Percentiles rank a stretch among this genome's conserved stretches.
Evolutionary conservation across 1,140 invertebrate species (phyloP).

Genomic region (Musca domestica): DNA sequence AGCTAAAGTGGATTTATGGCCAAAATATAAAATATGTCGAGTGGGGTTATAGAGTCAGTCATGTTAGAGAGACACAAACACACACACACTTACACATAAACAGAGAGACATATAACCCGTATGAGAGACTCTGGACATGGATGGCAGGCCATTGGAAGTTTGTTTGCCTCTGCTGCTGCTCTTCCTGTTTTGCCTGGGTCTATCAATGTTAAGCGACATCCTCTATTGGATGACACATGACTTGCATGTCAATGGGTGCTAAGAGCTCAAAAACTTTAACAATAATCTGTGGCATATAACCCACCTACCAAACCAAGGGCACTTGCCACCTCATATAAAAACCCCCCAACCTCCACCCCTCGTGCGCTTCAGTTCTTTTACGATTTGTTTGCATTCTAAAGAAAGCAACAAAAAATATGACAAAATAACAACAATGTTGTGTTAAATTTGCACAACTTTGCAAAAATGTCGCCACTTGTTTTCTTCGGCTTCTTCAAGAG

Average conservation of each 20-base stretch:
- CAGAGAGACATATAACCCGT: too few relatives aligned
- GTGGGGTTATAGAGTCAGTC: conserved; percentile 12
- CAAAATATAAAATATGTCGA: conserved; percentile 22
- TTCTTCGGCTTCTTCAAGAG: background rate
- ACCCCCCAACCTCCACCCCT: background rate
- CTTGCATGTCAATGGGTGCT: conserved; percentile 23
- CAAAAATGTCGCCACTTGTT: background rate
- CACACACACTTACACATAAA: background rate
- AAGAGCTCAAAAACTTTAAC: conserved; percentile 21
- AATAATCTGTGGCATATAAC: conserved; percentile 6
- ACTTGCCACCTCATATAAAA: background rate
- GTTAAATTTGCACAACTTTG: conserved; percentile 21
- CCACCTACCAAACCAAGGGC: background rate
- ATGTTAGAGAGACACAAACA: background rate
- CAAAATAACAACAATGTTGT: conserved; percentile 14
- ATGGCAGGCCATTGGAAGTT: too few relatives aligned
- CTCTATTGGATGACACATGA: conserved; percentile 22
- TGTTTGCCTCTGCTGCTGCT: conserved; percentile 1
- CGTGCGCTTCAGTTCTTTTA: background rate
- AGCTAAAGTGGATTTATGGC: conserved; percentile 18
- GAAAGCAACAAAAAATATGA: background rate
- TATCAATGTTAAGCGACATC: conserved; percentile 22
- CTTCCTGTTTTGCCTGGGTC: background rate
- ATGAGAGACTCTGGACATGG: too few relatives aligned
- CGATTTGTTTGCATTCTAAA: too few relatives aligned